Evolutionary conservation across 2,888 invertebrate genomes (phyloP).

Genomic region (Agrochola circellaris): DNA sequence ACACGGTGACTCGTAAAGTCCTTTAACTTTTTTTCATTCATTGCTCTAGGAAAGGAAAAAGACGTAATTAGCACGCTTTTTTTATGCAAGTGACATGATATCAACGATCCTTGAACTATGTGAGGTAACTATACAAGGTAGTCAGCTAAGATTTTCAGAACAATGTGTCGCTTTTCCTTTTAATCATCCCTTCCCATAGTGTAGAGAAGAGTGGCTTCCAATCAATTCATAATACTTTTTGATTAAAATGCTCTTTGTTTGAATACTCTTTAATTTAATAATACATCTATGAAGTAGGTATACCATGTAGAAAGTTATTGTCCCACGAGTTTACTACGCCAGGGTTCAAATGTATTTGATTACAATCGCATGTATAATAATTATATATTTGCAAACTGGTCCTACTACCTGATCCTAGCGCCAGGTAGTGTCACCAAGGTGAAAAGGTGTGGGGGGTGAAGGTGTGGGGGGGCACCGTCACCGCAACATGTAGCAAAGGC

Average conservation of each 20-base stretch:
- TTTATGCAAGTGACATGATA: neutral
- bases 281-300: neutral
- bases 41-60: neutral
- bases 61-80: too few relatives aligned
- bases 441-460: neutral
- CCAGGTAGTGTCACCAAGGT: conserved; percentile 17
- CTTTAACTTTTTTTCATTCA: neutral
- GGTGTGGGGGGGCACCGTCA: neutral
- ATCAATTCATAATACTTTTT: neutral
- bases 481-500: conserved; percentile 60
- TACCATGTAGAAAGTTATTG: neutral
- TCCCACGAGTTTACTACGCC: neutral
- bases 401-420: conserved; percentile 4
- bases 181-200: neutral
- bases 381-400: neutral
- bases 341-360: neutral
- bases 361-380: neutral
- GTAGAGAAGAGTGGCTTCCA: neutral
- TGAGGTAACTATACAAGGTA: neutral
- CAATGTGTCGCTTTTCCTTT: neutral
- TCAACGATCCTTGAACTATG: neutral
- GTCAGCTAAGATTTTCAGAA: neutral
- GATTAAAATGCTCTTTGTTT: neutral
- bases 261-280: neutral
- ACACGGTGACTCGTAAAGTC: too few relatives aligned